phyloP scores from a whole-genome alignment of 2,797 vertebrate genomes.

The Brachyrhaphis roseni region DNA sequence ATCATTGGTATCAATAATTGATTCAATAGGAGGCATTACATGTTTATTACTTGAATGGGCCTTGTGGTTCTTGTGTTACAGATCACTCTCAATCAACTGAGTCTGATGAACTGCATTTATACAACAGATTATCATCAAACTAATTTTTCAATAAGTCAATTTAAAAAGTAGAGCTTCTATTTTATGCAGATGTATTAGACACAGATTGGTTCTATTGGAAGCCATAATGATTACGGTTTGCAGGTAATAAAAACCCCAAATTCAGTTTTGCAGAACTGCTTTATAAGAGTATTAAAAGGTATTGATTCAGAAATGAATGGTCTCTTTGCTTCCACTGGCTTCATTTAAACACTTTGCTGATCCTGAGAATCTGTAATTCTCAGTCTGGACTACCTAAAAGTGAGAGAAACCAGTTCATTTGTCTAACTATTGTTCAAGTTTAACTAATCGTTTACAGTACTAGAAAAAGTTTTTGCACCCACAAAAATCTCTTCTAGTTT shows the following conservation, averaged over 20 bases:
- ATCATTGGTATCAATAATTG: no score
- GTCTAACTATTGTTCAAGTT: neutral
- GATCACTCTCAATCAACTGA: no score
- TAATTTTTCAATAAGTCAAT: neutral
- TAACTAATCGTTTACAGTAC: neutral
- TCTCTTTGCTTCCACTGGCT: neutral
- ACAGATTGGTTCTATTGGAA: neutral
- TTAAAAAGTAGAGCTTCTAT: neutral
- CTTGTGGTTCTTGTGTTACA: no score
- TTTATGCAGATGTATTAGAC: neutral
- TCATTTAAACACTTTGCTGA: neutral
- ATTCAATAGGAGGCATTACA: no score
- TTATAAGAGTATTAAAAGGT: no score
- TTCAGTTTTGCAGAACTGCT: neutral
- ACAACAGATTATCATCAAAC: no score
- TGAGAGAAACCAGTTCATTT: neutral
- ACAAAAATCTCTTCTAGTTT: no score
- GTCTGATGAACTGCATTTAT: no score
- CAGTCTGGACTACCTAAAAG: neutral
- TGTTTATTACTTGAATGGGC: no score
- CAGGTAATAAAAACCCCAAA: neutral
- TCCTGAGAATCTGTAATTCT: neutral
- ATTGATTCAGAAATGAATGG: neutral
- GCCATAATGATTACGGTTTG: neutral
- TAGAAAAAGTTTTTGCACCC: no score